Evolutionary conservation across 1,140 invertebrate species (phyloP).

Genomic region (Drosophila subpulchrella): DNA sequence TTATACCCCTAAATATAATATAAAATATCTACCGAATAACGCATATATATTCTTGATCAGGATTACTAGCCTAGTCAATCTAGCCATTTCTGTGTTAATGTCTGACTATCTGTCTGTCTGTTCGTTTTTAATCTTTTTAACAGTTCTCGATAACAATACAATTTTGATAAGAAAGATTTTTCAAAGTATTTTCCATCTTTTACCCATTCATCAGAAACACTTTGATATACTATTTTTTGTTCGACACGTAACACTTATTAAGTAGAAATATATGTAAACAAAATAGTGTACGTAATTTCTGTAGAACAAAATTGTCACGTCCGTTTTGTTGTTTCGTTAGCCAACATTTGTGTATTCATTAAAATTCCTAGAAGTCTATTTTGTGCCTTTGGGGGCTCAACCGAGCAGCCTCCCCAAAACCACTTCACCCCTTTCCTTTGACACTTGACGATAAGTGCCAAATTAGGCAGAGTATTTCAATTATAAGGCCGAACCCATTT

Average conservation of each 20-base stretch:
- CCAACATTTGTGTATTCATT: slow-evolving; percentile 22
- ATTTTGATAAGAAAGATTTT: slow-evolving; percentile 9
- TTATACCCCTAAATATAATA: too few species aligned
- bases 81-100: too few species aligned
- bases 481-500: slow-evolving; percentile 32
- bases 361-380: slow-evolving; percentile 42
- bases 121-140: too few species aligned
- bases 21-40: too few species aligned
- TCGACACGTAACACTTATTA: slow-evolving; percentile 11
- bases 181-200: slow-evolving; percentile 7
- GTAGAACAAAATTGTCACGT: slow-evolving; percentile 18
- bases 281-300: background rate
- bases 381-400: slow-evolving; percentile 7
- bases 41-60: too few species aligned
- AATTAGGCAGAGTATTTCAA: slow-evolving; percentile 41
- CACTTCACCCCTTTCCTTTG: slow-evolving; percentile 5
- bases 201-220: background rate
- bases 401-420: background rate
- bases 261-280: background rate
- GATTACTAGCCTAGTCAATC: too few species aligned
- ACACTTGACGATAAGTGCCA: slow-evolving; percentile 42
- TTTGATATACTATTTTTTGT: too few species aligned
- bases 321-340: background rate
- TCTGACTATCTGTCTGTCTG: too few species aligned
- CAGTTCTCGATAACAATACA: background rate